Evolutionary conservation across 2,797 vertebrate genomes (phyloP).

Genomic region (Potorous gilbertii): DNA sequence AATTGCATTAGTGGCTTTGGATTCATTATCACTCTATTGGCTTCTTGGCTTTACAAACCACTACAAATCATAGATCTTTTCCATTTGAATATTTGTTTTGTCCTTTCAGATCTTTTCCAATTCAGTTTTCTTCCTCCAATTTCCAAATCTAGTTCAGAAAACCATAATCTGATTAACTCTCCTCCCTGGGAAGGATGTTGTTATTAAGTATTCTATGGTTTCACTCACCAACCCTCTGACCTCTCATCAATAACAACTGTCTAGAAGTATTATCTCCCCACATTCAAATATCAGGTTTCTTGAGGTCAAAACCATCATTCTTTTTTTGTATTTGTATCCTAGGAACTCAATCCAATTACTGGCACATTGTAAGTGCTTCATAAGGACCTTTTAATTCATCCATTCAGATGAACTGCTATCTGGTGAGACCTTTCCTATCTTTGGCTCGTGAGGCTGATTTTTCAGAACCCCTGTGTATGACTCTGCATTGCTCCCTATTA

Average conservation of each 20-base stretch:
- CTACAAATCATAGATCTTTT: not conserved
- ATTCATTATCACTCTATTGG: not conserved
- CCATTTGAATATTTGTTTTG: not conserved
- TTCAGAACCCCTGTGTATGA: not conserved
- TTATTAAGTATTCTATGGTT: not conserved
- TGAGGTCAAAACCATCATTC: not conserved
- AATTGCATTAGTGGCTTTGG: not conserved
- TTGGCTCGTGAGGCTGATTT: not conserved
- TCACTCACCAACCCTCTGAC: not conserved
- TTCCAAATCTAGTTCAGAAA: not conserved
- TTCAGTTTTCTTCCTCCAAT: not conserved
- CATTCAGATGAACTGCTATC: too few species aligned
- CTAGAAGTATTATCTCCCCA: too few species aligned
- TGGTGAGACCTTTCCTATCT: not conserved
- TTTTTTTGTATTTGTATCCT: not conserved
- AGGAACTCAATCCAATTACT: not conserved
- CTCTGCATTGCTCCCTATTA: not conserved
- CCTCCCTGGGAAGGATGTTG: not conserved
- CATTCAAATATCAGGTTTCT: not conserved
- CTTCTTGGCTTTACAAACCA: not conserved
- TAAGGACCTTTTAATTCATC: not conserved
- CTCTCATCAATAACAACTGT: not conserved
- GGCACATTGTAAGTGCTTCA: not conserved
- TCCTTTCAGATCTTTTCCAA: not conserved
- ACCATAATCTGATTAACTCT: not conserved